Evolutionary conservation across 1,140 invertebrate genomes (phyloP).

Genomic region (Onthophagus taurus): DNA sequence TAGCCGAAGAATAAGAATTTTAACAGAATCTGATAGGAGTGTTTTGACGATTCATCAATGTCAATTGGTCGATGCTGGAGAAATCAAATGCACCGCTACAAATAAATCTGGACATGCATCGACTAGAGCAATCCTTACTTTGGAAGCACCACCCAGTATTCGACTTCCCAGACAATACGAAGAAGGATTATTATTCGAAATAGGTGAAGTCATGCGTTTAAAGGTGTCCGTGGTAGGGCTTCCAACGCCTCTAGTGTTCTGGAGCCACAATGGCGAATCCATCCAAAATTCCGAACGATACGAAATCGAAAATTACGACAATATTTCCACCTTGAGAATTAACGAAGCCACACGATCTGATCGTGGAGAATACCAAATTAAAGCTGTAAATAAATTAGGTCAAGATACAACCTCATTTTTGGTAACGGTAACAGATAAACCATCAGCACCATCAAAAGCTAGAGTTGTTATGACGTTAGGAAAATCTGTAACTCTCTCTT

Average conservation of each 20-base stretch:
- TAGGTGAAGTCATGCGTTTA: constrained; percentile 54
- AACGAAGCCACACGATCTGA: constrained; percentile 61
- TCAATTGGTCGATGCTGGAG: constrained; percentile 68
- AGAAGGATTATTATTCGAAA: constrained; percentile 47
- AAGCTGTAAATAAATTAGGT: constrained; percentile 70
- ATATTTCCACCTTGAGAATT: constrained; percentile 64
- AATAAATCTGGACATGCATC: constrained; percentile 72
- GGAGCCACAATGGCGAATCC: constrained; percentile 77
- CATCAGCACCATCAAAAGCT: constrained; percentile 73
- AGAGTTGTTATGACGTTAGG: constrained; percentile 64
- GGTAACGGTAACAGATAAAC: constrained; percentile 80
- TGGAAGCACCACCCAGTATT: constrained; percentile 74
- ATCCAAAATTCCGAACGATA: constrained; percentile 53
- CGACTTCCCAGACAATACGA: constrained; percentile 72
- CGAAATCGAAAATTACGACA: constrained; percentile 57
- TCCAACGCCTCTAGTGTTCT: constrained; percentile 71
- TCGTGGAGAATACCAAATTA: constrained; percentile 77
- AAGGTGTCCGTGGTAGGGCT: constrained; percentile 84
- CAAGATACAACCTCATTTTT: constrained; percentile 71
- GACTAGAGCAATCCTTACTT: constrained; percentile 57
- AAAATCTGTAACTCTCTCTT: constrained; percentile 73
- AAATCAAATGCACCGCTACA: constrained; percentile 80
- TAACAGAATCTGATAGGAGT: constrained; percentile 67
- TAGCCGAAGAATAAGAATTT: constrained; percentile 64
- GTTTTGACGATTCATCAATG: constrained; percentile 73